Evolutionary conservation across 2,113 vertebrate species (phyloP), one percentile per base, ranked within the genome.

Genomic region (Pycnonotus jocosus): DNA sequence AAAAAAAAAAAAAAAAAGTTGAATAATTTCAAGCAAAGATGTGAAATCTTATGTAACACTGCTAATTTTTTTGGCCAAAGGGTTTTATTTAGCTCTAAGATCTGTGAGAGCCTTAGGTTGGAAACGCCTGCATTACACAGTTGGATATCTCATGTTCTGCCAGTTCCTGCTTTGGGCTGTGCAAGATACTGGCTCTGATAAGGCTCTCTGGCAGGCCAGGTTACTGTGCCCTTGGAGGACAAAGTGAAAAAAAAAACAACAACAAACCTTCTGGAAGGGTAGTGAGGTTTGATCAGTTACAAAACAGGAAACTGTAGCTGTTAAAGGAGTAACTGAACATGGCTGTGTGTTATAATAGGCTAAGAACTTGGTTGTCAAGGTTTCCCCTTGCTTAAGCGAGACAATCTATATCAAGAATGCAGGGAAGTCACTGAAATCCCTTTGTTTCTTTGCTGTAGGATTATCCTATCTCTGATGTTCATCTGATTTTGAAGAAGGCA

Each of bases 401-500:
- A 38, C 28, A 31, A n/a, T 10, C 24, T 17, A 10, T 31, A 15
- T 33, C 33, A 66, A 42, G 69, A 62, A 38, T 7, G 12, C 17
- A 37, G 12, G 48, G 30, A 14, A 51, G 60, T 62, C 33, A 42
- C 40, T 72, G 47, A 18, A 2, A 24, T 65, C 8, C 1, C n/a
- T 69, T 69, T 44, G 27, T 23, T 24, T 83, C 69, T 65, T 68
- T 86, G 23, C 80, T 44, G 28, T 76, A 99, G 99, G 99, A 99
- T 95, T 99, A 99, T 88, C 99, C 99, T 12, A 99, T 99, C 98
- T 98, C 98, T 58, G 99, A 99, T 28, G 99, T 99, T 62, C 98
- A 98, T 93, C 98, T 98, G 88, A 99, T 99, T 97, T 96, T 99
- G 92, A 99, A 98, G 95, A 99, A 99, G 93, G 99, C 99, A 90